phyloP scores from a whole-genome alignment of 2,113 vertebrate genomes.

The Pristiophorus japonicus region DNA sequence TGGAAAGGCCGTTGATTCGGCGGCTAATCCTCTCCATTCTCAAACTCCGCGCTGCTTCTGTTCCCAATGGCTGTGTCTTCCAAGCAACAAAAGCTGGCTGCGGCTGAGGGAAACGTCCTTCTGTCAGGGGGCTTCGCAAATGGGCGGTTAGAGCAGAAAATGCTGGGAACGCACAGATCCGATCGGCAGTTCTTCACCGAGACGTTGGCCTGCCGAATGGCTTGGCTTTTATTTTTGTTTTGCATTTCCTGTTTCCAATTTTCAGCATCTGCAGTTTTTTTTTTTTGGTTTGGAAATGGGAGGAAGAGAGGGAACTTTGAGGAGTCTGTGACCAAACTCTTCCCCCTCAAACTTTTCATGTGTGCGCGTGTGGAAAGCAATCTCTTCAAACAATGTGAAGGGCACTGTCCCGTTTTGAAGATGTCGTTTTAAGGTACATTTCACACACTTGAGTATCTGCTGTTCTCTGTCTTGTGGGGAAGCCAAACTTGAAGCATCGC shows the following conservation, averaged over 20 bases:
- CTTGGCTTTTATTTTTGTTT: no score
- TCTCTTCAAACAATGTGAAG: not conserved
- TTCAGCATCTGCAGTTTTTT: not conserved
- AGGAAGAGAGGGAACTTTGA: not conserved
- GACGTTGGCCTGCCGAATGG: not conserved
- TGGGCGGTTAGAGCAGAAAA: not conserved
- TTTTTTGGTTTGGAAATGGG: not conserved
- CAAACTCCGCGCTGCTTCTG: not conserved
- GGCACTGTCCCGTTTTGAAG: not conserved
- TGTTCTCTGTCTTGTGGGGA: not conserved
- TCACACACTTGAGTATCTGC: not conserved
- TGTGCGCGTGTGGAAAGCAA: not conserved
- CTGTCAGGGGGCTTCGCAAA: not conserved
- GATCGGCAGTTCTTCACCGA: not conserved
- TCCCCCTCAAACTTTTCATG: not conserved
- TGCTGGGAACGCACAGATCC: not conserved
- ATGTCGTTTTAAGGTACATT: not conserved
- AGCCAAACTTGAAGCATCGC: not conserved
- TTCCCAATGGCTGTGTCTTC: not conserved
- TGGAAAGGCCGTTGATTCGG: not conserved
- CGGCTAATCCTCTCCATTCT: not conserved
- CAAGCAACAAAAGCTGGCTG: not conserved
- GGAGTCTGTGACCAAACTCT: not conserved
- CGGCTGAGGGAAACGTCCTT: not conserved
- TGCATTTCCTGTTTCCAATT: not conserved